Conservation (phyloP, 2,113 vertebrate genomes). For the Mastomys natalensis region DNA sequence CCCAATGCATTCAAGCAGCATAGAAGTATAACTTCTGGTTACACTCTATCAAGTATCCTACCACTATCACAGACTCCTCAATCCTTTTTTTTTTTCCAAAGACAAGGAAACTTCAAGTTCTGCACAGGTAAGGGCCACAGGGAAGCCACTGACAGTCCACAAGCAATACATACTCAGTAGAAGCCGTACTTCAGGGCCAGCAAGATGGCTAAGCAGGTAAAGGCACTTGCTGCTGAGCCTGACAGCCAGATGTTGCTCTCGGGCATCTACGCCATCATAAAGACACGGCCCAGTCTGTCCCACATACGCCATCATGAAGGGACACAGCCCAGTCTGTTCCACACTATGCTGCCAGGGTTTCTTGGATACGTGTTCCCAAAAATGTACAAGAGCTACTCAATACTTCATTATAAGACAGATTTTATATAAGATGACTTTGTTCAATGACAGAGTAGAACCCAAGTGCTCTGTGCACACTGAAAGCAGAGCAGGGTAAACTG, state of each 20-base stretch:
- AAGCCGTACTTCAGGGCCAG: neutral
- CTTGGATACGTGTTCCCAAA: neutral
- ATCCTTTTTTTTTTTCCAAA: neutral
- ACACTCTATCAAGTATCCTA: neutral
- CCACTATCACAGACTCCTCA: neutral
- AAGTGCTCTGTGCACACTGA: neutral
- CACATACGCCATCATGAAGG: rapidly evolving
- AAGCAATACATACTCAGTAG: neutral
- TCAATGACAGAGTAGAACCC: neutral
- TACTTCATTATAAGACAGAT: neutral
- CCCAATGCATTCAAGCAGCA: neutral
- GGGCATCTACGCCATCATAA: rapidly evolving
- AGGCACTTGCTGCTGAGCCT: neutral
- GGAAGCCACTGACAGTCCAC: neutral
- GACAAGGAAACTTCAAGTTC: neutral
- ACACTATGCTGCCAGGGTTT: neutral
- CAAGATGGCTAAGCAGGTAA: neutral
- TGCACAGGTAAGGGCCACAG: neutral
- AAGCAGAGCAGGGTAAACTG: neutral
- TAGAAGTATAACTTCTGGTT: neutral
- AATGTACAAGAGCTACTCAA: neutral
- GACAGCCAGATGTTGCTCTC: too few species aligned
- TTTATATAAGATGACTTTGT: neutral
- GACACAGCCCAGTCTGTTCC: too few species aligned
- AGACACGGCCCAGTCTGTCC: too few species aligned